A percentile compares a stretch with the other conserved stretches of the same genome.
Conservation (phyloP, 2,888 invertebrate genomes). For the Orgyia antiqua region DNA sequence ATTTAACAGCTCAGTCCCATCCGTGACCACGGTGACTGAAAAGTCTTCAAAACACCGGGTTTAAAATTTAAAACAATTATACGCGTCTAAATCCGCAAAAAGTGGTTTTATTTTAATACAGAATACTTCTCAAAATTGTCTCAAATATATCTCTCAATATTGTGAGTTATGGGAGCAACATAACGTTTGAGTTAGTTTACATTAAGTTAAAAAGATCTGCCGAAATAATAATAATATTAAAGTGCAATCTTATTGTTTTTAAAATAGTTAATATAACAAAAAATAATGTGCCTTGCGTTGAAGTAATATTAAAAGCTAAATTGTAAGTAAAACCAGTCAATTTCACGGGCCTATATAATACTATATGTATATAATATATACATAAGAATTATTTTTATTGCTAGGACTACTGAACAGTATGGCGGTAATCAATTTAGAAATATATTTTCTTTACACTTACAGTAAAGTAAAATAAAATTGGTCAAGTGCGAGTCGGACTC, state of each 20-base stretch:
- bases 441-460: too few species aligned
- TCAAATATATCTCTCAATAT: constrained; percentile 31
- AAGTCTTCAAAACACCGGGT: too few species aligned
- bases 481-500: too few species aligned
- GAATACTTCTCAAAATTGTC: constrained; percentile 12
- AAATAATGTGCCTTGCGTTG: constrained; percentile 71
- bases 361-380: constrained; percentile 53
- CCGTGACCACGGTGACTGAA: too few species aligned
- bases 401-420: constrained; percentile 13
- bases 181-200: constrained; percentile 23
- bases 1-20: too few species aligned
- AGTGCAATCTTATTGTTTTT: constrained; percentile 47
- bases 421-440: background rate
- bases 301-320: constrained; percentile 42
- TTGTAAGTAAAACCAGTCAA: constrained; percentile 69
- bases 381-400: constrained; percentile 33
- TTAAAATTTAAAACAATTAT: too few species aligned
- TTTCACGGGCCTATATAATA: constrained; percentile 64
- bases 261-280: constrained; percentile 44
- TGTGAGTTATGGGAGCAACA: constrained; percentile 35
- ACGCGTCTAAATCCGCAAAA: too few species aligned
- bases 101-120: too few species aligned
- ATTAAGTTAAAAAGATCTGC: constrained; percentile 59
- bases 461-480: too few species aligned
- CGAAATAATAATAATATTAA: constrained; percentile 44